phyloP scores from a whole-genome alignment of 1,140 invertebrate species.

The Drosophila nigromelanica region DNA sequence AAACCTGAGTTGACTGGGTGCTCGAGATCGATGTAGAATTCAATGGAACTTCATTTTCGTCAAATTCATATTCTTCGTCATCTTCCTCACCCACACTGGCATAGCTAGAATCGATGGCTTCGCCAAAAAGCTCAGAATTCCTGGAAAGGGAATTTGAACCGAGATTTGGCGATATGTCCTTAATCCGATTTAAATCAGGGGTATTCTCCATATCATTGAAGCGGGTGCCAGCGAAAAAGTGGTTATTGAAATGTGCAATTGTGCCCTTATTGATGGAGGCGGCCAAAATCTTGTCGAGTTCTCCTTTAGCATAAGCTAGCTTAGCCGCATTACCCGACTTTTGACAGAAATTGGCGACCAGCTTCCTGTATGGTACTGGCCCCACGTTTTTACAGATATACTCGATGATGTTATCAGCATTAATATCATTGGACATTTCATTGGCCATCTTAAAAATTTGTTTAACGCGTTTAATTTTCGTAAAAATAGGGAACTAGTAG shows the following conservation, averaged over 20 bases:
- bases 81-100: not conserved
- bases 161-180: no score
- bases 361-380: not conserved
- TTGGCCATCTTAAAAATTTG: not conserved
- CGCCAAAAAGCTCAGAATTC: not conserved
- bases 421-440: not conserved
- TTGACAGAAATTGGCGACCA: not conserved
- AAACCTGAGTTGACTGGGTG: not conserved
- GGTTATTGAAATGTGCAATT: not conserved
- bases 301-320: no score
- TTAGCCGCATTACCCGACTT: no score
- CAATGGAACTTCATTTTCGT: not conserved
- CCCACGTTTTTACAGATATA: not conserved
- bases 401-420: not conserved
- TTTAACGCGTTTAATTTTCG: not conserved
- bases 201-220: not conserved
- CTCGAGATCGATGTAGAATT: not conserved
- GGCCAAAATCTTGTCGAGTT: not conserved
- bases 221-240: not conserved
- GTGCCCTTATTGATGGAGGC: not conserved
- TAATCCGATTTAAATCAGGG: no score
- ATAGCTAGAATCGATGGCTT: not conserved
- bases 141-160: no score
- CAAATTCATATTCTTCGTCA: not conserved
- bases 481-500: no score